A percentile compares a stretch with the other conserved stretches of the same genome.
Evolutionary conservation across 2,113 vertebrate species (phyloP).

Genomic region (Coturnix japonica): DNA sequence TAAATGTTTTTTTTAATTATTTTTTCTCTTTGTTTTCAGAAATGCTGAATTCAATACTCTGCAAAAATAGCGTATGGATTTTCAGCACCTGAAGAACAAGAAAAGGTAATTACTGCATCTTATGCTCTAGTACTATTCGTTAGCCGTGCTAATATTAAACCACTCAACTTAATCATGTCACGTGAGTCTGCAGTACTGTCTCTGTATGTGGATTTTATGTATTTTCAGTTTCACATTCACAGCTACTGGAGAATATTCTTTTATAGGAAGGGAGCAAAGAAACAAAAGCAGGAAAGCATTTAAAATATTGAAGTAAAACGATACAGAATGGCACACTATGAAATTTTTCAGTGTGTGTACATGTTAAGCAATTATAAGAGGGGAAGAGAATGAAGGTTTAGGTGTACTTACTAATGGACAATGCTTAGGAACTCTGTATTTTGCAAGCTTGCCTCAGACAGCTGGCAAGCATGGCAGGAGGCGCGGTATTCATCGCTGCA

Average conservation of each 20-base stretch:
- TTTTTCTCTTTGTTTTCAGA: conserved; percentile 65
- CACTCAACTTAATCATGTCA: neutral
- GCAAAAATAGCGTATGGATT: conserved; percentile 68
- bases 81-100: conserved; percentile 72
- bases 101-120: conserved; percentile 74
- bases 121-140: neutral
- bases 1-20: neutral
- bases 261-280: neutral
- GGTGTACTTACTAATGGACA: neutral
- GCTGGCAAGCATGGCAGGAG: neutral
- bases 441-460: neutral
- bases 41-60: conserved; percentile 68
- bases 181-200: neutral
- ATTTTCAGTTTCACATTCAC: neutral
- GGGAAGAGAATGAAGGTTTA: neutral
- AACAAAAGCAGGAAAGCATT: conserved; percentile 7
- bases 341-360: neutral
- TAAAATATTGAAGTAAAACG: neutral
- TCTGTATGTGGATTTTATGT: neutral
- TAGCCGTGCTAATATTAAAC: conserved; percentile 29
- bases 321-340: neutral
- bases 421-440: neutral
- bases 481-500: neutral
- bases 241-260: neutral
- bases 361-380: neutral